Conservation (phyloP, 1,140 invertebrate genomes). For the Caerostris extrusa region DNA sequence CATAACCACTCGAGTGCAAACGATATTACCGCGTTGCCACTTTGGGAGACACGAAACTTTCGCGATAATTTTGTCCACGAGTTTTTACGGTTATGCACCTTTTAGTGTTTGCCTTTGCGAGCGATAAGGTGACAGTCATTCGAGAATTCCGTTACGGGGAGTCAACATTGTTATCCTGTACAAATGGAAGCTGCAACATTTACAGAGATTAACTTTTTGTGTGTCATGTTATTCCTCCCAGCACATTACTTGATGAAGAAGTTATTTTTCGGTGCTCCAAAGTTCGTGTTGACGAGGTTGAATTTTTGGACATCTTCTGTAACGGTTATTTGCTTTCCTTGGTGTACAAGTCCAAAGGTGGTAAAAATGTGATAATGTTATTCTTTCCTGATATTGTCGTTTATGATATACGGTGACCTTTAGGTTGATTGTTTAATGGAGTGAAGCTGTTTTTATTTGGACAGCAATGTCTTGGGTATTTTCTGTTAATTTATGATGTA, state of each 20-base stretch:
- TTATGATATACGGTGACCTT: too few relatives aligned
- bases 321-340: not conserved
- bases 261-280: not conserved
- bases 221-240: not conserved
- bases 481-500: too few relatives aligned
- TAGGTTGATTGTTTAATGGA: too few relatives aligned
- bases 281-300: not conserved
- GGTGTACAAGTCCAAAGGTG: not conserved
- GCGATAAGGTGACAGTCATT: conserved; percentile 26
- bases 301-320: not conserved
- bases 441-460: too few relatives aligned
- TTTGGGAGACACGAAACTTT: not conserved
- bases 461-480: too few relatives aligned
- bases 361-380: too few relatives aligned
- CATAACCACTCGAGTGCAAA: conserved; percentile 16
- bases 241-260: not conserved
- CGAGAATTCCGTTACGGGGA: conserved; percentile 4
- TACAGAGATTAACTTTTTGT: conserved; percentile 17
- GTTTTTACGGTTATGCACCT: conserved; percentile 36
- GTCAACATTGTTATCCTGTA: conserved; percentile 48
- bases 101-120: conserved; percentile 3
- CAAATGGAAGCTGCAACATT: conserved; percentile 29
- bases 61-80: not conserved
- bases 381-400: too few relatives aligned
- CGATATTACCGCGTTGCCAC: conserved; percentile 30